Base-by-base conservation (phyloP, 2,888 invertebrate genomes). In the Machimus atricapillus region DNA sequence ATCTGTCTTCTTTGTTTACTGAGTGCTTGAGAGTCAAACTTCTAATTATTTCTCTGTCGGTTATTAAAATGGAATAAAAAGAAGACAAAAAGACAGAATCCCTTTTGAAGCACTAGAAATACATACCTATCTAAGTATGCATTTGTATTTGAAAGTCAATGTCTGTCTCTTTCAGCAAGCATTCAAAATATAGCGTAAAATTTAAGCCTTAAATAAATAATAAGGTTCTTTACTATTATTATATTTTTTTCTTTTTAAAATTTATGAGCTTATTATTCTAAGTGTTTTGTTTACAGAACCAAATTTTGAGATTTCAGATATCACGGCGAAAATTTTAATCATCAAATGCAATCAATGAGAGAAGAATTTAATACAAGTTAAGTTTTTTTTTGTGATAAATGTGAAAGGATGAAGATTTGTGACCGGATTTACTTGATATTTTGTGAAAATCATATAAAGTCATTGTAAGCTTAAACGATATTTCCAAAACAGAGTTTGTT, bases 11-110 rank as follows among this genome's bases (percentile, higher is more conserved):
- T 73, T 58, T 83, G 66, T 83, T 66, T 37, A 23, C 19, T 40
- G 43, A 83, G 40, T 27, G 27, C 66, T 81, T 81, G 31, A 81
- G 34, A 81, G 56, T 81, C 66, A 83, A 83, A 83, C 40, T 83
- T 83, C 66, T 83, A 83, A 83, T 83, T 83, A 83, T 27, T 56
- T 40, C 52, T 83, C 56, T 27, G n/a, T 40, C 56, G n/a, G n/a
- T 40, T n/a, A 76, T 76, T 76, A 66, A 66, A 66, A 66, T 66
- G 8, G 66, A 66, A 23, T n/a, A 23, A 66, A 23, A 66, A 12
- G 12, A 9, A 12, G 23, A 12, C 66, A 23, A 19, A 23, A 66
- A 66, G 19, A 12, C n/a, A 52, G 52, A 14, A 52, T 2, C 52
- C n/a, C 16, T 46, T 46, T 46, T 46, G 43, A 46, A 46, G 16